Conservation (phyloP, 2,797 vertebrate species). For the Coregonus ussuriensis region DNA sequence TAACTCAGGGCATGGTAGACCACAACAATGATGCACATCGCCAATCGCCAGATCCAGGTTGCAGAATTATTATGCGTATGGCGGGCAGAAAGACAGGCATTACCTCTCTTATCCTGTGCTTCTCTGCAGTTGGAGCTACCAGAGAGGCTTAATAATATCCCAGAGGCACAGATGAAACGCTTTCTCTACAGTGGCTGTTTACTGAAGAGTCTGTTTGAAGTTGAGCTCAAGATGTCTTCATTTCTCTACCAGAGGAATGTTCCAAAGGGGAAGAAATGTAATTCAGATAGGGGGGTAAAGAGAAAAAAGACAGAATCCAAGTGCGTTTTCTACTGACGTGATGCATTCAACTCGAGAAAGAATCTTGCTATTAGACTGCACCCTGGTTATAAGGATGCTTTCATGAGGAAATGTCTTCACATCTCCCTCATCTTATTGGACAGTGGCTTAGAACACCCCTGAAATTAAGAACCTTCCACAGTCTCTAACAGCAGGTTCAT, state of each 20-base stretch:
- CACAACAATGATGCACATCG: constrained; percentile 23
- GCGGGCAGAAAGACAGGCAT: constrained; percentile 81
- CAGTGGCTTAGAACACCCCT: constrained; percentile 19
- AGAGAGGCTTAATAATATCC: constrained; percentile 97
- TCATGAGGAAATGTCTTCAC: constrained; percentile 42
- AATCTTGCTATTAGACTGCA: constrained; percentile 44
- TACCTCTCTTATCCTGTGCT: constrained; percentile 85
- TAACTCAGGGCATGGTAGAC: constrained; percentile 38
- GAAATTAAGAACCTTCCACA: constrained; percentile 67
- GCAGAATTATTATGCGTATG: constrained; percentile 70
- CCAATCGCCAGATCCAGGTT: constrained; percentile 43
- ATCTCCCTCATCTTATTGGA: constrained; percentile 13
- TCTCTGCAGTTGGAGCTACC: constrained; percentile 85
- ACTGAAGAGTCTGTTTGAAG: constrained; percentile 95
- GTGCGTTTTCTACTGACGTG: constrained; percentile 39
- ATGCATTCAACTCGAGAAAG: constrained; percentile 54
- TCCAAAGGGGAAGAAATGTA: constrained; percentile 61
- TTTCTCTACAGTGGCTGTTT: constrained; percentile 93
- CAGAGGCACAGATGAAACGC: constrained; percentile 97
- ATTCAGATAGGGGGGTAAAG: constrained; percentile 56
- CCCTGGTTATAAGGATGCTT: constrained; percentile 50
- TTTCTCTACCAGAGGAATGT: constrained; percentile 89
- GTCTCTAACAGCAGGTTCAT: constrained; percentile 55
- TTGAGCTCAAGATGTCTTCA: constrained; percentile 96
- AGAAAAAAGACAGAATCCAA: constrained; percentile 38